These are phyloP conservation scores for Mionectes macconnelli DNA, from an alignment of 2,113 vertebrate genomes.

Conservation along the genomic window DNA sequence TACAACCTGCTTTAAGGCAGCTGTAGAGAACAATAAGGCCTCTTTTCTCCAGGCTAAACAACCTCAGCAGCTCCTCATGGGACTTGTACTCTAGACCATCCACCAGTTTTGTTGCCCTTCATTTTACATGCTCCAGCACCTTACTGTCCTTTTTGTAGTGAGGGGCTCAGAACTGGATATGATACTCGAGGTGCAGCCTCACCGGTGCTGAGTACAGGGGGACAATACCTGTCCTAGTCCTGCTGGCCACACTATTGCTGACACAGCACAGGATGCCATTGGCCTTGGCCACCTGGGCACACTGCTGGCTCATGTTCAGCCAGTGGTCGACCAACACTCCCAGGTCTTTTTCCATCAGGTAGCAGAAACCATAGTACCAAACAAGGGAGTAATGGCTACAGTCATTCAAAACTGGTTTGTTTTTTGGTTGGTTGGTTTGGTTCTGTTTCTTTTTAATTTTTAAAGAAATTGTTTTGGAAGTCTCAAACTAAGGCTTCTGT, in stretches of 20 bases:
- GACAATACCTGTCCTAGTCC: rapidly evolving
- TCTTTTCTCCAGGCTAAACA: too few species aligned
- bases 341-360: not conserved
- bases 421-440: not conserved
- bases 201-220: rapidly evolving
- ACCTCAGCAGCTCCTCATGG: too few species aligned
- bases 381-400: not conserved
- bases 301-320: rapidly evolving
- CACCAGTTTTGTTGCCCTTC: too few species aligned
- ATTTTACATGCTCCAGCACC: rapidly evolving
- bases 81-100: too few species aligned
- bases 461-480: not conserved
- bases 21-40: rapidly evolving
- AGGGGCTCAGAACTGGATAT: not conserved
- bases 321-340: rapidly evolving
- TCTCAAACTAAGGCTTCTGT: not conserved
- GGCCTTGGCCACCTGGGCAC: not conserved
- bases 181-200: rapidly evolving
- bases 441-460: not conserved
- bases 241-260: not conserved
- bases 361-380: not conserved
- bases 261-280: rapidly evolving
- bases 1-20: not conserved
- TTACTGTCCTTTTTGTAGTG: too few species aligned
- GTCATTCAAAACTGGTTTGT: not conserved